A percentile compares a stretch with the other conserved stretches of the same genome.
Evolutionary conservation across 2,888 invertebrate genomes (phyloP).

Genomic region (Latrodectus hesperus): DNA sequence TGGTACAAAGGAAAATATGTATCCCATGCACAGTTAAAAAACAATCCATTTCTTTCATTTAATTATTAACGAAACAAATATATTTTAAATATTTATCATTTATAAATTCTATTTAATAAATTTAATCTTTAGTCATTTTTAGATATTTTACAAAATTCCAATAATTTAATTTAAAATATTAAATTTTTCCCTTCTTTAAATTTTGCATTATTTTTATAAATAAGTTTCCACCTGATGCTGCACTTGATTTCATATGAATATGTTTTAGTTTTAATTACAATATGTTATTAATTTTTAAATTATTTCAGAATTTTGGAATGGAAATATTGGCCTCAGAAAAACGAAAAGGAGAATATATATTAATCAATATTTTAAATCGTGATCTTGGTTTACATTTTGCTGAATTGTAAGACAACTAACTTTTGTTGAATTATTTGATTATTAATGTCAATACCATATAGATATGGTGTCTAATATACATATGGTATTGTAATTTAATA

Average conservation of each 20-base stretch:
- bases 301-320: conserved; percentile 48
- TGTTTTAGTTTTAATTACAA: background rate
- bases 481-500: too few relatives aligned
- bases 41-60: too few relatives aligned
- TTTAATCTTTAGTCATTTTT: background rate
- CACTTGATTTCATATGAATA: background rate
- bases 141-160: background rate
- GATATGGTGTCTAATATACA: too few relatives aligned
- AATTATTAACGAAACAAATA: too few relatives aligned
- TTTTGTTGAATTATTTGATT: too few relatives aligned
- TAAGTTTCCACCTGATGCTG: background rate
- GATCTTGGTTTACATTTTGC: conserved; percentile 24
- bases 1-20: too few relatives aligned
- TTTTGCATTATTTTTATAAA: background rate
- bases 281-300: background rate
- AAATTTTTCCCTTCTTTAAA: background rate
- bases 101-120: background rate
- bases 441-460: too few relatives aligned
- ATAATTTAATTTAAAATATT: background rate
- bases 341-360: conserved; percentile 42
- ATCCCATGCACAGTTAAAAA: too few relatives aligned
- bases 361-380: conserved; percentile 34
- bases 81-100: too few relatives aligned
- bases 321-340: conserved; percentile 27
- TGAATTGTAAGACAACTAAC: conserved; percentile 24